These are phyloP conservation scores for Chamaetylas fuelleborni DNA, from an alignment of 2,113 vertebrate genomes.

Conservation along the genomic window DNA sequence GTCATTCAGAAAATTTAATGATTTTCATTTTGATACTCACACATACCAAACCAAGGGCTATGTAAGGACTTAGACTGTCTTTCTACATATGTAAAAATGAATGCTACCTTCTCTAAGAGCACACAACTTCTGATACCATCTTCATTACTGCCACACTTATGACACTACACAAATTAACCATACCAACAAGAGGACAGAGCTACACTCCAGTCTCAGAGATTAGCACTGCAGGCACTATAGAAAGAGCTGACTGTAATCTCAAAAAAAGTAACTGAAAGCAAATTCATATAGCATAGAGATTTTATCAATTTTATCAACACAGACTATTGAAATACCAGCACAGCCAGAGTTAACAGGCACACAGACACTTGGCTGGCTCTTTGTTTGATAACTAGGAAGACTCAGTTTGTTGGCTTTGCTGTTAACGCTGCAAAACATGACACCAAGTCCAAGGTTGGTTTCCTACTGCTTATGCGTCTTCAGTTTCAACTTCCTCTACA, in stretches of 20 bases:
- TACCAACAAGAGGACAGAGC: neutral
- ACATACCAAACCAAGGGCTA: neutral
- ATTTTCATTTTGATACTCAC: neutral
- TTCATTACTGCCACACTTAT: neutral
- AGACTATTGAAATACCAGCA: neutral
- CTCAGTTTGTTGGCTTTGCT: slow-evolving; percentile 46
- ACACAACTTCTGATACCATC: neutral
- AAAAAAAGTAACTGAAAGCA: neutral
- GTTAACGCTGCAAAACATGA: slow-evolving; percentile 58
- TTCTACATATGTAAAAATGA: neutral
- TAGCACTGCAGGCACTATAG: neutral
- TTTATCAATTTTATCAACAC: neutral
- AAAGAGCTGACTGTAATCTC: neutral
- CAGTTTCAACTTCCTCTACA: slow-evolving; percentile 60
- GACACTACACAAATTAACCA: neutral
- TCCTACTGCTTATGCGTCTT: slow-evolving; percentile 50
- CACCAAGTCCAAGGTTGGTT: slow-evolving; percentile 55
- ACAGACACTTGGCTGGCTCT: neutral
- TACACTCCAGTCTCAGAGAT: neutral
- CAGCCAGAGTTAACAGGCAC: slow-evolving; percentile 30
- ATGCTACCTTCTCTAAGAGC: neutral
- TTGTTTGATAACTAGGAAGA: slow-evolving; percentile 44
- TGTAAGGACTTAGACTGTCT: neutral
- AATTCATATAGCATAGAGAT: neutral
- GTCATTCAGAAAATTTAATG: neutral